Evolutionary conservation across 2,797 vertebrate genomes (phyloP).

Genomic region (Sciaenops ocellatus): DNA sequence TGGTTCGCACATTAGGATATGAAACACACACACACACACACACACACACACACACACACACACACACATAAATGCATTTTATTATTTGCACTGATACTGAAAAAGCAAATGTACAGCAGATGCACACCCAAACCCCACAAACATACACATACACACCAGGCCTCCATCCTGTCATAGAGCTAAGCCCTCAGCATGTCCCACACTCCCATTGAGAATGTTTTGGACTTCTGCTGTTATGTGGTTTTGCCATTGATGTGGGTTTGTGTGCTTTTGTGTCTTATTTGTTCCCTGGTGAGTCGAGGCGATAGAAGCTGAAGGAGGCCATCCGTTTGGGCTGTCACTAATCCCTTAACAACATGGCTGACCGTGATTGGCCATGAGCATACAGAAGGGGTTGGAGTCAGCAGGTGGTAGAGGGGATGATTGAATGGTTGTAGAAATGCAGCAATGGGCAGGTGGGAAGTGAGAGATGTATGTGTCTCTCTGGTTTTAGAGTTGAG

Average conservation of each 20-base stretch:
- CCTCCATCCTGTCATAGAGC: slow-evolving; percentile 54
- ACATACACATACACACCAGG: slow-evolving; percentile 57
- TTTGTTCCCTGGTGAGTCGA: slow-evolving; percentile 73
- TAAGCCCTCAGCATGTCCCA: slow-evolving; percentile 77
- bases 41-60: slow-evolving; percentile 15
- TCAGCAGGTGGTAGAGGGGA: slow-evolving; percentile 67
- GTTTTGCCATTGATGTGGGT: slow-evolving; percentile 57
- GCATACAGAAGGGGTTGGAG: slow-evolving; percentile 61
- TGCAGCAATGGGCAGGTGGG: slow-evolving; percentile 42
- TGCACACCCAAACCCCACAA: slow-evolving; percentile 19
- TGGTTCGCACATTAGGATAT: slow-evolving; percentile 45
- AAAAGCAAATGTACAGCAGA: slow-evolving; percentile 39
- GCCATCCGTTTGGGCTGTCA: slow-evolving; percentile 77
- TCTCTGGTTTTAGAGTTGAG: slow-evolving; percentile 25
- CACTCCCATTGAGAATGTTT: slow-evolving; percentile 77
- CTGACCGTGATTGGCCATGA: slow-evolving; percentile 77
- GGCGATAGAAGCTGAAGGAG: slow-evolving; percentile 75
- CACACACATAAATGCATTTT: slow-evolving; percentile 21
- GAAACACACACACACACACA: slow-evolving; percentile 39
- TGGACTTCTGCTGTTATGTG: slow-evolving; percentile 72
- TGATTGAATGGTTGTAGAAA: slow-evolving; percentile 65
- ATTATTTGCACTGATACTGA: slow-evolving; percentile 34
- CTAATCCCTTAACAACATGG: slow-evolving; percentile 88
- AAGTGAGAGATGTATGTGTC: slow-evolving; percentile 38
- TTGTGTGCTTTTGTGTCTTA: slow-evolving; percentile 71